Conservation (phyloP, 2,888 invertebrate species). For the Megaustenia siamemsis region DNA sequence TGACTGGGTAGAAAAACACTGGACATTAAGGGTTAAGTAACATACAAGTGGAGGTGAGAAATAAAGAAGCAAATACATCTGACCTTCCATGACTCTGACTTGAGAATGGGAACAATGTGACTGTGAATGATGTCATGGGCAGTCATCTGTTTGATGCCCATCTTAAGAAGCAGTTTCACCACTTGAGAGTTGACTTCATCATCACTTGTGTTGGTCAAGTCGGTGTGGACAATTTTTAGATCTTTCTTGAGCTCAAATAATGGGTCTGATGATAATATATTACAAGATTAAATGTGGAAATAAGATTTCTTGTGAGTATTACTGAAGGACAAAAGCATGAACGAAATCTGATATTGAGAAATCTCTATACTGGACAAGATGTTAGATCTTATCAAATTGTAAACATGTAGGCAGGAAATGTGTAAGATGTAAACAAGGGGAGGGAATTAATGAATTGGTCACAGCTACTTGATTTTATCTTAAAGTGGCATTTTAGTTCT, state of each 20-base stretch:
- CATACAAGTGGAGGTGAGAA: not conserved
- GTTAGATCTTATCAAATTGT: too few species aligned
- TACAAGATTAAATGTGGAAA: not conserved
- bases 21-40: too few species aligned
- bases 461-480: too few species aligned
- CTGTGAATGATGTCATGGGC: conserved; percentile 75
- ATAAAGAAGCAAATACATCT: not conserved
- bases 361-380: too few species aligned
- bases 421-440: too few species aligned
- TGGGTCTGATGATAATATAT: conserved; percentile 61
- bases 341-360: too few species aligned
- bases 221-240: conserved; percentile 70
- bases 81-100: conserved; percentile 71
- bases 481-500: too few species aligned
- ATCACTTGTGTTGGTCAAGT: conserved; percentile 68
- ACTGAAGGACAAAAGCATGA: too few species aligned
- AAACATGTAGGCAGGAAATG: too few species aligned
- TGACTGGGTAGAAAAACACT: too few species aligned
- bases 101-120: conserved; percentile 76
- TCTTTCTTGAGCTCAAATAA: conserved; percentile 70
- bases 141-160: conserved; percentile 70
- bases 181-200: conserved; percentile 76
- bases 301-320: too few species aligned
- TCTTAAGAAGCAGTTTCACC: conserved; percentile 68
- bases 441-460: too few species aligned